A percentile compares a stretch with the other conserved stretches of the same genome.
Conservation (phyloP, 2,113 vertebrate genomes). For the Seriola dumerili region DNA sequence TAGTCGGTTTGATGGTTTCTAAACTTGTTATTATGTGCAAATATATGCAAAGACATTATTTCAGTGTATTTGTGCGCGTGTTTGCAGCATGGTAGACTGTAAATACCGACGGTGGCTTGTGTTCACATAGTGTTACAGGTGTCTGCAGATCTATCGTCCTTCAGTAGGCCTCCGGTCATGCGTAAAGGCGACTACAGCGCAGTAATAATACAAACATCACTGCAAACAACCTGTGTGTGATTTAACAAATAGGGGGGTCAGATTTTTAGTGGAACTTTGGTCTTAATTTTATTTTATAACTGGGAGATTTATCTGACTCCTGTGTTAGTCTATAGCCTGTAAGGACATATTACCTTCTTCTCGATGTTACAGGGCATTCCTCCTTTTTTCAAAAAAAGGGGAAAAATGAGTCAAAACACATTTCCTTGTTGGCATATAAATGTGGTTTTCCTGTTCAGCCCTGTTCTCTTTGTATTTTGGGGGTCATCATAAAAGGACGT, state of each 20-base stretch:
- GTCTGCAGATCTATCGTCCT: slow-evolving; percentile 40
- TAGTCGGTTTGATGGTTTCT: background rate
- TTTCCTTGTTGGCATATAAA: slow-evolving; percentile 83
- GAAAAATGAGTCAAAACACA: slow-evolving; percentile 52
- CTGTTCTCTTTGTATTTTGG: slow-evolving; percentile 77
- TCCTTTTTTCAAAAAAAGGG: slow-evolving; percentile 25
- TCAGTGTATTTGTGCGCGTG: background rate
- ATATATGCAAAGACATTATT: background rate
- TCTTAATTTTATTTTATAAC: background rate
- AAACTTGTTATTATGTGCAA: background rate
- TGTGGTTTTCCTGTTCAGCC: slow-evolving; percentile 79
- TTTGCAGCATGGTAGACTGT: background rate
- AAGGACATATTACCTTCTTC: background rate
- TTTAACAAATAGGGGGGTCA: background rate
- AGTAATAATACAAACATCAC: slow-evolving; percentile 30
- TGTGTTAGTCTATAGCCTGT: background rate
- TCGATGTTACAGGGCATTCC: background rate
- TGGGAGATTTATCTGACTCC: background rate
- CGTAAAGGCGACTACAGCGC: slow-evolving; percentile 20
- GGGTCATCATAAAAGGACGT: slow-evolving; percentile 75
- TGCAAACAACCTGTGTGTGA: background rate
- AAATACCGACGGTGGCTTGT: slow-evolving; percentile 5
- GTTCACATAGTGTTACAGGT: slow-evolving; percentile 42
- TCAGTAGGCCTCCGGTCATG: slow-evolving; percentile 31
- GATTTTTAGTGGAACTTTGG: background rate